These are phyloP conservation scores for Himalopsyche tibetana DNA, from an alignment of 2,888 invertebrate species.

Conservation along the genomic window DNA sequence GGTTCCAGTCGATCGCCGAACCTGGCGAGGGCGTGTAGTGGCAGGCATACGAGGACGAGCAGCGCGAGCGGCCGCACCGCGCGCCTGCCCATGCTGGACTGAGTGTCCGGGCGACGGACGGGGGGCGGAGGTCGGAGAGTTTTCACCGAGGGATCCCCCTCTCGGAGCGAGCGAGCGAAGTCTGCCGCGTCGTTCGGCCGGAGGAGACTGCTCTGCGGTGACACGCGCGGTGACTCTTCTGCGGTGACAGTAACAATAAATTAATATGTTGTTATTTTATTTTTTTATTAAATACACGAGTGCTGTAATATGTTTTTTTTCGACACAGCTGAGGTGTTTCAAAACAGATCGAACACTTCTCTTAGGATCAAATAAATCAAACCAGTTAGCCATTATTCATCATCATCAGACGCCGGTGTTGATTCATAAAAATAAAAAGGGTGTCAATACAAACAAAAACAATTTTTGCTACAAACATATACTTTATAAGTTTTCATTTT, in stretches of 20 bases:
- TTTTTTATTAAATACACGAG: constrained; percentile 8
- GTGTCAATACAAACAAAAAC: too few relatives aligned
- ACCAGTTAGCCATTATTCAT: background rate
- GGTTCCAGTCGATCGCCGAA: constrained; percentile 70
- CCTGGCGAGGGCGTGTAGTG: constrained; percentile 70
- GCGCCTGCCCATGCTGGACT: constrained; percentile 68
- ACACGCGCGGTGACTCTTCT: constrained; percentile 11
- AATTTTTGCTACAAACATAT: too few relatives aligned
- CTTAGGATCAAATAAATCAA: background rate
- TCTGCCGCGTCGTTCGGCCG: background rate
- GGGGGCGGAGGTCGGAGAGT: constrained; percentile 2
- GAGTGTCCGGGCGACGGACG: constrained; percentile 67
- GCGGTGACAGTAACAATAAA: constrained; percentile 17
- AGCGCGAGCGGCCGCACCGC: constrained; percentile 74
- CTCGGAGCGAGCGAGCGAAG: background rate
- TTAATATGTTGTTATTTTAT: constrained; percentile 2
- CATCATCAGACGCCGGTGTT: background rate
- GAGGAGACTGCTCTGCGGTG: background rate
- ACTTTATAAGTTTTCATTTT: too few relatives aligned
- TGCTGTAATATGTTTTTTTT: background rate
- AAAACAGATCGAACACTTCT: background rate
- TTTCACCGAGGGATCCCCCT: background rate
- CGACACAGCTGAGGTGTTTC: background rate
- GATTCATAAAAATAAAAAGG: too few relatives aligned
- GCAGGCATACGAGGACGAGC: constrained; percentile 69